Conservation (phyloP, 2,888 invertebrate genomes). For the Timandra comae region DNA sequence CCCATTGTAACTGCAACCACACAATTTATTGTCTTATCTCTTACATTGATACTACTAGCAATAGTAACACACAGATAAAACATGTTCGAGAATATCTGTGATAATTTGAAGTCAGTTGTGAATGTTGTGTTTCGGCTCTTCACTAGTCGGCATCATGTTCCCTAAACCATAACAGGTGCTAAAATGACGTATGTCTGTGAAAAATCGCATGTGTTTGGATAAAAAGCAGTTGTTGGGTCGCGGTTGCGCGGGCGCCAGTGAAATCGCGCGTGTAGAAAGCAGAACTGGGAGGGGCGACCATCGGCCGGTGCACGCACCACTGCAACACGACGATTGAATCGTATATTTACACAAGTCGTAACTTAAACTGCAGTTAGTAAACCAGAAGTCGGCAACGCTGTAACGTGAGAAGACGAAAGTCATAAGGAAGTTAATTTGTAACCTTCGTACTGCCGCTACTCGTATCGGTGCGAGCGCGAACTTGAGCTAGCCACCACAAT, state of each 20-base stretch:
- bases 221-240: slow-evolving; percentile 37
- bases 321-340: slow-evolving; percentile 35
- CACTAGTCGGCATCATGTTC: neutral
- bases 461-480: no score
- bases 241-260: slow-evolving; percentile 48
- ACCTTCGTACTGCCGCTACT: no score
- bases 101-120: slow-evolving; percentile 8
- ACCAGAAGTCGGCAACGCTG: slow-evolving; percentile 5
- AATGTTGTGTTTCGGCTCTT: neutral
- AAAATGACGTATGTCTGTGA: slow-evolving; percentile 49
- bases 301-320: slow-evolving; percentile 43
- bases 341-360: slow-evolving; percentile 14
- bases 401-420: neutral
- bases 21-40: slow-evolving; percentile 61
- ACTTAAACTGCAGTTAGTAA: slow-evolving; percentile 9
- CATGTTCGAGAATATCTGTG: slow-evolving; percentile 18
- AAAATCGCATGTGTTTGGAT: slow-evolving; percentile 54
- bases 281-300: slow-evolving; percentile 62
- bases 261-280: slow-evolving; percentile 76
- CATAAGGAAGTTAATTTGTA: neutral
- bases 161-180: slow-evolving; percentile 29
- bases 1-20: slow-evolving; percentile 52
- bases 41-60: slow-evolving; percentile 36
- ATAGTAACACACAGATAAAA: slow-evolving; percentile 29
- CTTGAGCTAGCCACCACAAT: no score